Base-by-base conservation (phyloP, 2,888 invertebrate species). In the Temnothorax rugatulus region DNA sequence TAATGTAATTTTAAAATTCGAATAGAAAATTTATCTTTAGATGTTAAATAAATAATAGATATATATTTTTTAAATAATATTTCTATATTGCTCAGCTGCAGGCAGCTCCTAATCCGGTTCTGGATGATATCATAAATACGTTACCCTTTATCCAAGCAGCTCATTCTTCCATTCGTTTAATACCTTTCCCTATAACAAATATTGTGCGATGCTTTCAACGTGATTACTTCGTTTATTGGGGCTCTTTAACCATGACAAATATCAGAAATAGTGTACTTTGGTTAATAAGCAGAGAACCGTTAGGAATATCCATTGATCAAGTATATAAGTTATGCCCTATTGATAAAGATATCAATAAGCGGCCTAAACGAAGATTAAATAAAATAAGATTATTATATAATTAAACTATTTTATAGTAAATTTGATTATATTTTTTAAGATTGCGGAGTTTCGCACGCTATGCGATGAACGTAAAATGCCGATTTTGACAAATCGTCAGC, bases 161-260 rank as follows among this genome's bases (percentile, higher is more conserved):
- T 0, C 94, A 96, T 50, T 95, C 95, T 0, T 94, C 95, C 0
- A 95, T 95, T 1, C 95, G 96, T 18, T 93, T 97, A 21, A 95
- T 95, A 0, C 96, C 96, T 0, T 94, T 95, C 25, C 95, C 96
- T 0, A 93, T 97, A 91, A 95, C 95, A 2, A 94, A 93, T 1
- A 94, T 97, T 0, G 82, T 97, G 9, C 95, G 95, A 3, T 95
- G 96, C 92, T 97, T 97, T 91, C 92, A 91, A 13, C 95, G 95
- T 87, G 97, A 97, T 92, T 97, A 96, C 92, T 96, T 97, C 87
- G 87, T 96, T 1, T 97, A 97, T 90, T 96, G 96, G 96, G 97
- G 97, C 1, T 95, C 95, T 18, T 92, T 97, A 64, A 93, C 92
- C 0, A 96, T 96, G 0, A 93, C 93, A 0, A 93, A 92, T 5